These are phyloP conservation scores for Lerista edwardsae DNA, from an alignment of 2,797 vertebrate genomes.

Conservation along the genomic window DNA sequence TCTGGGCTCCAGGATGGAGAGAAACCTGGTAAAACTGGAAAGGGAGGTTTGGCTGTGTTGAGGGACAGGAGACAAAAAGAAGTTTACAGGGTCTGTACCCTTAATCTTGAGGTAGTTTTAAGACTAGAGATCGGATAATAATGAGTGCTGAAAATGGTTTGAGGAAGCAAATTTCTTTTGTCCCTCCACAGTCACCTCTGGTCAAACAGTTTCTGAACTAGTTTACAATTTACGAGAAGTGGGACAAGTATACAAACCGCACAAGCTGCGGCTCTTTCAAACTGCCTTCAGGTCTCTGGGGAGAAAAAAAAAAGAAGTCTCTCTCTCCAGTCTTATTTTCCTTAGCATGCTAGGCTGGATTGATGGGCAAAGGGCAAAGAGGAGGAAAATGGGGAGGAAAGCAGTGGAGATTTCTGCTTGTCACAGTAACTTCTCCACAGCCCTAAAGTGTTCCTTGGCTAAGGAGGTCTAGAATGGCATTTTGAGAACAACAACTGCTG, in stretches of 20 bases:
- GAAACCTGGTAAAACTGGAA: neutral
- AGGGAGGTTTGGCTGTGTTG: neutral
- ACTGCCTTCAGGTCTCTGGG: neutral
- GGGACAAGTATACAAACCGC: neutral
- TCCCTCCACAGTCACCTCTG: neutral
- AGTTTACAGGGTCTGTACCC: neutral
- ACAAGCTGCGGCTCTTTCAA: neutral
- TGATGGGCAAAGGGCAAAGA: neutral
- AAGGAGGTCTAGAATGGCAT: neutral
- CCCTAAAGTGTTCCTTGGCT: neutral
- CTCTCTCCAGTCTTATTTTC: neutral
- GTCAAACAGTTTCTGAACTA: neutral
- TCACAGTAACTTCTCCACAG: neutral
- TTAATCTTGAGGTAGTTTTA: neutral
- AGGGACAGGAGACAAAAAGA: neutral
- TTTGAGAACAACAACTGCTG: neutral
- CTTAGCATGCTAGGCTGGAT: neutral
- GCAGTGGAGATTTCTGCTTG: neutral
- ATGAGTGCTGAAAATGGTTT: neutral
- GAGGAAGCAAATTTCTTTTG: neutral
- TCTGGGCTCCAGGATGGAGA: constrained; percentile 2
- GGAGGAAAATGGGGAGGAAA: neutral
- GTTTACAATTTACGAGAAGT: neutral
- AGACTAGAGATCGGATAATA: neutral
- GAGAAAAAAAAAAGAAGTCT: neutral